These are phyloP conservation scores for Coptodon bakossiorum DNA, from an alignment of 2,113 vertebrate genomes.

Conservation along the genomic window DNA sequence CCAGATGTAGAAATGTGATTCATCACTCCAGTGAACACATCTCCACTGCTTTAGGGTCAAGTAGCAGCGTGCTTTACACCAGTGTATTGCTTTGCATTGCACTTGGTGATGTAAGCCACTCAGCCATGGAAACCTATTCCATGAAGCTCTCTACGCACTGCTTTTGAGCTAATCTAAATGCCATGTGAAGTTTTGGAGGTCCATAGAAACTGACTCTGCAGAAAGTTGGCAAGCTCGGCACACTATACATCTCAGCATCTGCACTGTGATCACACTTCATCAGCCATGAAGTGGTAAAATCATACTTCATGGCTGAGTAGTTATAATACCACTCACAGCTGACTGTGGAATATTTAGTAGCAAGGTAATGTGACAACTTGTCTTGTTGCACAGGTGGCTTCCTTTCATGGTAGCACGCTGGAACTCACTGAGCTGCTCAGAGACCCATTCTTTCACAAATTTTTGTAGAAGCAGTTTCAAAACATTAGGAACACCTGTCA, in stretches of 20 bases:
- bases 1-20: background rate
- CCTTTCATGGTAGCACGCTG: background rate
- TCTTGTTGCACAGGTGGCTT: background rate
- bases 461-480: background rate
- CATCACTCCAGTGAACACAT: background rate
- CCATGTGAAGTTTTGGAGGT: background rate
- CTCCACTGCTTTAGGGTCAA: background rate
- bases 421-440: background rate
- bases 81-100: background rate
- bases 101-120: background rate
- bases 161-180: background rate
- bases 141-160: background rate
- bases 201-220: background rate
- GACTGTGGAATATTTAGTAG: background rate
- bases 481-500: background rate
- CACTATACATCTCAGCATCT: background rate
- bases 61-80: background rate
- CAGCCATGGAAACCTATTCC: background rate
- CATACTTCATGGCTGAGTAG: background rate
- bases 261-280: background rate
- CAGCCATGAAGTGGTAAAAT: background rate
- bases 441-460: background rate
- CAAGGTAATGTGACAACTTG: background rate
- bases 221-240: background rate
- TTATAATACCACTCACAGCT: background rate